These are phyloP conservation scores for Heliconius ethilla DNA, from an alignment of 2,888 invertebrate species.

Conservation along the genomic window DNA sequence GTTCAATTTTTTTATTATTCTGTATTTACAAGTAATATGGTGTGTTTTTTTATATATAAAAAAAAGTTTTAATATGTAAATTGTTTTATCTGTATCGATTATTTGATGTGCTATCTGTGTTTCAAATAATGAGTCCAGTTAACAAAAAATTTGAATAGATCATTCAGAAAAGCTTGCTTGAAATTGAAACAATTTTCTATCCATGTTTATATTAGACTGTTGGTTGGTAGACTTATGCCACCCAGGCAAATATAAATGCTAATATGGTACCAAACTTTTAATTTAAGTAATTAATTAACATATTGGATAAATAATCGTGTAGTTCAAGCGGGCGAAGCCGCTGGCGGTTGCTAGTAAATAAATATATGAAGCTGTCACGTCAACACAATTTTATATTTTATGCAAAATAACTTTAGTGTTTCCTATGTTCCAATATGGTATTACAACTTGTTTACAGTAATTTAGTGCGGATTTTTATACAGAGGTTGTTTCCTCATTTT, in stretches of 20 bases:
- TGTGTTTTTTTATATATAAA: neutral
- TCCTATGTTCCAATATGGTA: conserved; percentile 27
- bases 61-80: neutral
- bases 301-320: too few species aligned
- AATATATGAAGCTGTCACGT: neutral
- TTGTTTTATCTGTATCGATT: neutral
- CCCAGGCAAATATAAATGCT: neutral
- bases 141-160: too few species aligned
- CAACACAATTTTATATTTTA: conserved; percentile 3
- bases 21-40: neutral
- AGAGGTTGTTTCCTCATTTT: conserved; percentile 23
- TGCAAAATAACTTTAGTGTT: conserved; percentile 13
- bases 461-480: conserved; percentile 19
- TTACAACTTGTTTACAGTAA: conserved; percentile 18
- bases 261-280: too few species aligned
- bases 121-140: neutral
- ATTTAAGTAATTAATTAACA: too few species aligned
- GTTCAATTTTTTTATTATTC: conserved; percentile 1
- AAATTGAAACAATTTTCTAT: neutral
- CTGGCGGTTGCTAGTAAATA: neutral
- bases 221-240: neutral
- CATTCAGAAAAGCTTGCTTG: too few species aligned
- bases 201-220: neutral
- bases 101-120: neutral
- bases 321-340: too few species aligned